These are phyloP conservation scores for Liposcelis brunnea DNA, from an alignment of 2,888 invertebrate genomes.

Conservation along the genomic window DNA sequence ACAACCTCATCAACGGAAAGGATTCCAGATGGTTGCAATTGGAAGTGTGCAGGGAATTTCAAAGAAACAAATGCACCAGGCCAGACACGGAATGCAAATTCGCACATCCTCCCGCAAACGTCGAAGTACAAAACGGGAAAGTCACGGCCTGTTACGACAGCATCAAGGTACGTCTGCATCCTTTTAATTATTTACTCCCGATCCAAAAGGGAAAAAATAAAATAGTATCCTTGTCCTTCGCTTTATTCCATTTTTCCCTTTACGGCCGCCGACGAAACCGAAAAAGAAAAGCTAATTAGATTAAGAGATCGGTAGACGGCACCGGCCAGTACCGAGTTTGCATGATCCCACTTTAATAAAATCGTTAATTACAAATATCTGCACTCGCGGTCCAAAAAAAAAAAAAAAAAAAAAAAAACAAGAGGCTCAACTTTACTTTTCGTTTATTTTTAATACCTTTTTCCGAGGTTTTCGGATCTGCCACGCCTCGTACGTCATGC, in stretches of 20 bases:
- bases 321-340: no score
- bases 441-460: constrained; percentile 1
- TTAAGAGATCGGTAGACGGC: no score
- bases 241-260: constrained; percentile 11
- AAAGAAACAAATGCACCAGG: constrained; percentile 98
- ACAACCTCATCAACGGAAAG: constrained; percentile 92
- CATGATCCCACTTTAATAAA: no score
- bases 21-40: constrained; percentile 99
- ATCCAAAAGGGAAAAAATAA: no score
- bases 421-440: constrained; percentile 2
- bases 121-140: constrained; percentile 98
- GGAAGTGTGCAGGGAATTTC: constrained; percentile 98
- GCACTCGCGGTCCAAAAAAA: neutral
- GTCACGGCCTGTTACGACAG: constrained; percentile 99
- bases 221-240: constrained; percentile 12
- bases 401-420: neutral
- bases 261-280: neutral
- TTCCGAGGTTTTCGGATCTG: neutral
- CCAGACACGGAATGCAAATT: constrained; percentile 99
- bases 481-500: no score
- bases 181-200: neutral
- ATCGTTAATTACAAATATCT: no score
- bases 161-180: constrained; percentile 82
- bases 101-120: constrained; percentile 98
- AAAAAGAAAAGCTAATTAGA: no score